phyloP scores from a whole-genome alignment of 2,113 vertebrate species.

The Porphyrio hochstetteri region DNA sequence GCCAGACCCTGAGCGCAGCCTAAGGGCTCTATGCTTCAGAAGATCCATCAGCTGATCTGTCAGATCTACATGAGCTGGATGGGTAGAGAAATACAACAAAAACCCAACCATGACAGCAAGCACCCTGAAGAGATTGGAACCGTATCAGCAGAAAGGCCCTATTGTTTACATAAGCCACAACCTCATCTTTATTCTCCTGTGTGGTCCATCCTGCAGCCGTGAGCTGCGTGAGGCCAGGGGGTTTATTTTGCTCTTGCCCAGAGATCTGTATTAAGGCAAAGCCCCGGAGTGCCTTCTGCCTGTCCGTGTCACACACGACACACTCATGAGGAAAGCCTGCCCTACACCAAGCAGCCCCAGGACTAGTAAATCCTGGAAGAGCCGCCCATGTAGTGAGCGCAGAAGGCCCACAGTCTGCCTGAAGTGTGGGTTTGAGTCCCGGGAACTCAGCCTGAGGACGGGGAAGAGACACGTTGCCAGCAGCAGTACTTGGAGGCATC shows the following conservation, averaged over 20 bases:
- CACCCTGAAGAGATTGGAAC: neutral
- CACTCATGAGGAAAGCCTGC: neutral
- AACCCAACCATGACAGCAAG: neutral
- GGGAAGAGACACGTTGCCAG: neutral
- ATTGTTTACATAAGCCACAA: neutral
- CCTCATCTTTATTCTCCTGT: neutral
- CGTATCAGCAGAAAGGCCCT: neutral
- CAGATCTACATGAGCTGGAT: rapidly evolving
- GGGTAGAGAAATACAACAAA: neutral
- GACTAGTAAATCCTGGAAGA: neutral
- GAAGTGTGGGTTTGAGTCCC: rapidly evolving
- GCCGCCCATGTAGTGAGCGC: rapidly evolving
- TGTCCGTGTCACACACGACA: neutral
- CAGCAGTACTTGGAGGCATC: neutral
- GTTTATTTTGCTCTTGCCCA: rapidly evolving
- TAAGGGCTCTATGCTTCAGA: rapidly evolving
- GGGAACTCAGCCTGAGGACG: rapidly evolving
- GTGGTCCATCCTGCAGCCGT: rapidly evolving
- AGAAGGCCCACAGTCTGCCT: rapidly evolving
- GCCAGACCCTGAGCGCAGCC: rapidly evolving
- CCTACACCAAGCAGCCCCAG: neutral
- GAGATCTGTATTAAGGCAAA: neutral
- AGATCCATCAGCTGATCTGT: neutral
- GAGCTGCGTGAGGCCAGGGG: neutral
- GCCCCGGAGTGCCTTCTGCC: rapidly evolving